These are phyloP conservation scores for Apis cerana DNA, from an alignment of 1,140 invertebrate genomes.

Conservation along the genomic window DNA sequence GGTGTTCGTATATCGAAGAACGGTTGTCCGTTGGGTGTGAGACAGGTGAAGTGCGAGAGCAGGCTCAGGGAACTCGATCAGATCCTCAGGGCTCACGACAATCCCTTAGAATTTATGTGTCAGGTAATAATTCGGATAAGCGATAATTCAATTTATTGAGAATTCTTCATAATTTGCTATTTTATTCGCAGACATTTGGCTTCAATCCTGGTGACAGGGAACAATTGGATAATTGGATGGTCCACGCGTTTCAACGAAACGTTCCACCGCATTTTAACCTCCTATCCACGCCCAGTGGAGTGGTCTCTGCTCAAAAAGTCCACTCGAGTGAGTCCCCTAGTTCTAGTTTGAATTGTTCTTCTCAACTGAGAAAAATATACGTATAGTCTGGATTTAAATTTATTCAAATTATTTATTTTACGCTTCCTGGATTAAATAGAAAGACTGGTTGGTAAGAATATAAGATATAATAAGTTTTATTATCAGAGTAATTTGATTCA, in stretches of 20 bases:
- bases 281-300: conserved; percentile 80
- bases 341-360: not conserved
- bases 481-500: not conserved
- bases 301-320: conserved; percentile 71
- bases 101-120: conserved; percentile 93
- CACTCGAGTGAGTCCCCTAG: conserved; percentile 74
- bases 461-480: not conserved
- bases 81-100: conserved; percentile 88
- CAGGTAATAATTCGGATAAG: conserved; percentile 82
- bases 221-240: conserved; percentile 90
- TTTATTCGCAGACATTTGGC: conserved; percentile 85
- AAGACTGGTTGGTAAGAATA: conserved; percentile 35
- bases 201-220: conserved; percentile 88
- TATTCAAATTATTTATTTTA: too few species aligned
- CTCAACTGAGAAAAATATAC: not conserved
- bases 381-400: too few species aligned
- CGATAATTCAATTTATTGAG: not conserved
- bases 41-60: conserved; percentile 93
- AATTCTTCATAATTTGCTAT: not conserved
- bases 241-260: conserved; percentile 90
- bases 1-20: conserved; percentile 90
- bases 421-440: not conserved
- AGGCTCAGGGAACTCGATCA: conserved; percentile 90
- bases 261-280: conserved; percentile 90
- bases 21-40: conserved; percentile 87